Base-by-base conservation (phyloP, 1,140 invertebrate genomes). In the Aporrectodea caliginosa region DNA sequence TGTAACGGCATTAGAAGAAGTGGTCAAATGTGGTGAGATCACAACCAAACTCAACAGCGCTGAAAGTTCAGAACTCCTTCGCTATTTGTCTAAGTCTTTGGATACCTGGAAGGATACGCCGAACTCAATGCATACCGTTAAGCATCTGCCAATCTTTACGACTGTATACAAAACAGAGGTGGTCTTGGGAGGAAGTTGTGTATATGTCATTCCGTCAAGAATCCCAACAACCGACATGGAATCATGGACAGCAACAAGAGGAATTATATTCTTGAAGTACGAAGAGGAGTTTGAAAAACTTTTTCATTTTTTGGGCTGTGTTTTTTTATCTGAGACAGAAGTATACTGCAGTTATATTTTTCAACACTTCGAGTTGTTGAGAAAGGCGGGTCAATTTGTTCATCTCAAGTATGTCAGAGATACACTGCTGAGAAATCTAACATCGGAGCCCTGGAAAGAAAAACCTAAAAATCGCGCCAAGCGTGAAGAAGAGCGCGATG, bases 381-480 rank as follows among this genome's bases (percentile, higher is more conserved):
- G 71, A 32, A 14, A 16, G 22, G 78, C 31, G 16, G 78, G 34
- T 43, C 33, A 32, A 43, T 31, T 58, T 22, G 43, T 34, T 34
- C 78, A 79, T 71, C 34, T 79, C 32, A 31, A 74, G 73, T 74
- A 34, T 31, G 43, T 79, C 31, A 73, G 43, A 43, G 78, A 79
- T 71, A 16, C n/a, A 1, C 27, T 34, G 58, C 31, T 79, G 22
- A 2, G 34, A 29, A 70, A 74, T 0, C 27, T 79, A 35, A 12
- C 43, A 58, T 12, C 6, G 43, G 22, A 58, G 43, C 43, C 43
- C 22, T 58, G 22, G 6, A 22, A 58, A 12, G 43, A 58, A 58
- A 58, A 6, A 58, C 6, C 43, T 12, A 2, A 58, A 22, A 6
- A 58, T 58, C 43, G 22, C 6, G 6, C 6, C 6, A 58, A 58